phyloP scores from a whole-genome alignment of 2,797 vertebrate genomes.

The Onychomys leucogaster region DNA sequence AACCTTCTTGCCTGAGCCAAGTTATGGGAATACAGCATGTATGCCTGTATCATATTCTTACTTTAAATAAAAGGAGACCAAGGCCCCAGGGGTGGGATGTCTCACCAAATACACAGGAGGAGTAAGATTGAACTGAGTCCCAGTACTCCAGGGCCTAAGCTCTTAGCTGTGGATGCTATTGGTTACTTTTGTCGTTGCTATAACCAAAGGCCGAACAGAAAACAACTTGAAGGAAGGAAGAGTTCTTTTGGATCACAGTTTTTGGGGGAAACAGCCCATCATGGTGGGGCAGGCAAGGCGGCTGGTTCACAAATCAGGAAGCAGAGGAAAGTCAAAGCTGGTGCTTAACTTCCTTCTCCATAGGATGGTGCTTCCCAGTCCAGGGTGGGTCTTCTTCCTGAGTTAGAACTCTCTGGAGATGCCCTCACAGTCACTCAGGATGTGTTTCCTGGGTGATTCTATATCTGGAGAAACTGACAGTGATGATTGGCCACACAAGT shows the following conservation, averaged over 20 bases:
- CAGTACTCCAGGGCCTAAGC: background rate
- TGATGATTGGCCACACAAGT: background rate
- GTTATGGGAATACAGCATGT: background rate
- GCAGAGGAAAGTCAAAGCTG: background rate
- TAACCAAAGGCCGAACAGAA: background rate
- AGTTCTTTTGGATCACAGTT: background rate
- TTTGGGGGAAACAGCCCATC: background rate
- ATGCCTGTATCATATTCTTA: background rate
- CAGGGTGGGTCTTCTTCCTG: background rate
- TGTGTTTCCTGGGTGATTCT: background rate
- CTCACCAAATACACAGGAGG: background rate
- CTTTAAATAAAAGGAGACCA: background rate
- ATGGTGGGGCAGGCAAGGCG: background rate
- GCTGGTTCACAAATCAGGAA: background rate
- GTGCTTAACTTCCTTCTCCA: background rate
- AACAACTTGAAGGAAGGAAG: background rate
- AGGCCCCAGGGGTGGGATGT: background rate
- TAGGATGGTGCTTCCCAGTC: background rate
- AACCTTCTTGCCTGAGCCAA: background rate
- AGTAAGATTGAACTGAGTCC: background rate
- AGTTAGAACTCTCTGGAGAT: background rate
- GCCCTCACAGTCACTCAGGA: background rate
- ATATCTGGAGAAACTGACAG: background rate
- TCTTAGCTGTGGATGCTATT: background rate
- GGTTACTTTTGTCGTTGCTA: background rate